Percentiles rank a stretch among this genome's conserved stretches.
Evolutionary conservation across 2,113 vertebrate genomes (phyloP).

Genomic region (Melanostigma gelatinosum): DNA sequence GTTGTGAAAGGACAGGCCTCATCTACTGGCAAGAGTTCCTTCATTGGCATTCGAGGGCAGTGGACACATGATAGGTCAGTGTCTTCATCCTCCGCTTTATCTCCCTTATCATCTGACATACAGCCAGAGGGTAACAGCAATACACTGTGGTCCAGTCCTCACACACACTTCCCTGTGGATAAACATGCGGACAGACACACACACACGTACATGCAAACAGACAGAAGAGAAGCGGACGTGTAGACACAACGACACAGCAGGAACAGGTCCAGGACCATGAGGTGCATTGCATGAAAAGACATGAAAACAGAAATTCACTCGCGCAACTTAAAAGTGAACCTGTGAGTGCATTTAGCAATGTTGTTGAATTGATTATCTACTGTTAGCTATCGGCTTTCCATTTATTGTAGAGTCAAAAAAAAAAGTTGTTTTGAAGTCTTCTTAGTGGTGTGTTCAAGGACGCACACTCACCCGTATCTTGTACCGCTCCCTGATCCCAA

Average conservation of each 20-base stretch:
- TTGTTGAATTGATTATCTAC: neutral
- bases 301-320: neutral
- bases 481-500: slow-evolving; percentile 86
- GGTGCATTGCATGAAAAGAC: neutral
- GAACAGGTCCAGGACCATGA: neutral
- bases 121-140: slow-evolving; percentile 86
- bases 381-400: neutral
- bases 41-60: slow-evolving; percentile 71
- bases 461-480: slow-evolving; percentile 85
- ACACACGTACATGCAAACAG: slow-evolving; percentile 10
- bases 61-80: slow-evolving; percentile 82
- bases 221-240: slow-evolving; percentile 11
- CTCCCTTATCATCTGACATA: slow-evolving; percentile 86
- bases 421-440: neutral
- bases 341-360: neutral
- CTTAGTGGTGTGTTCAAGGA: neutral
- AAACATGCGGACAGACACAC: slow-evolving; percentile 10
- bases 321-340: neutral
- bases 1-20: slow-evolving; percentile 16
- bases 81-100: slow-evolving; percentile 80
- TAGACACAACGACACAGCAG: slow-evolving; percentile 7
- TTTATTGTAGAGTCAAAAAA: neutral
- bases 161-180: slow-evolving; percentile 81
- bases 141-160: slow-evolving; percentile 82
- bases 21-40: slow-evolving; percentile 16